These are phyloP conservation scores for Drosophila mauritiana DNA, from an alignment of 1,140 invertebrate species.

Conservation along the genomic window DNA sequence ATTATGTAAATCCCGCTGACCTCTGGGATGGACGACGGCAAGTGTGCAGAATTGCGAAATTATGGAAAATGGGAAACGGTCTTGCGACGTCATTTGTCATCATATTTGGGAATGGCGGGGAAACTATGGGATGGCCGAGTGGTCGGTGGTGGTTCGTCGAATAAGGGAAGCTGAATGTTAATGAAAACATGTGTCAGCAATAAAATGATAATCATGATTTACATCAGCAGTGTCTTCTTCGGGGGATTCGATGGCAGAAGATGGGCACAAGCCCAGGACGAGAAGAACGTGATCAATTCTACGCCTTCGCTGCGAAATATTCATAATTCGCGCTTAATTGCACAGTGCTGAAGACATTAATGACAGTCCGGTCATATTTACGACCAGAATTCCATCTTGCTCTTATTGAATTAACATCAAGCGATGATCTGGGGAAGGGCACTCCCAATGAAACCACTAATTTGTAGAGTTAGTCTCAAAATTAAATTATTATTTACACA, in stretches of 20 bases:
- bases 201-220: slow-evolving; percentile 80
- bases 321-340: slow-evolving; percentile 56
- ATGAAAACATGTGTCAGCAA: slow-evolving; percentile 78
- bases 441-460: slow-evolving; percentile 57
- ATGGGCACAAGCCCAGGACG: slow-evolving; percentile 20
- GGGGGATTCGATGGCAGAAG: slow-evolving; percentile 10
- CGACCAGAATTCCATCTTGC: slow-evolving; percentile 1
- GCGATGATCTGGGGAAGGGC: background rate
- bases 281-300: slow-evolving; percentile 55
- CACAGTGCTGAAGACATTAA: slow-evolving; percentile 24
- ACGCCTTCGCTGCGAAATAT: slow-evolving; percentile 29
- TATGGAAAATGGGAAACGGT: slow-evolving; percentile 67
- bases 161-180: slow-evolving; percentile 38
- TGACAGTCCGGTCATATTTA: slow-evolving; percentile 26
- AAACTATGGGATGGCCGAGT: slow-evolving; percentile 19
- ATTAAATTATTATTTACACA: slow-evolving; percentile 78
- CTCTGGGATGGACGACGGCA: slow-evolving; percentile 54
- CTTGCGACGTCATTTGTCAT: slow-evolving; percentile 67
- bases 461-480: slow-evolving; percentile 58
- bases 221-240: slow-evolving; percentile 44
- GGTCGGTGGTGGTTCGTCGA: slow-evolving; percentile 25
- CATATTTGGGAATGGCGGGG: slow-evolving; percentile 25
- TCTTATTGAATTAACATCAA: slow-evolving; percentile 44
- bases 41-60: slow-evolving; percentile 74
- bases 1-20: slow-evolving; percentile 71